Evolutionary conservation across 2,888 invertebrate species (phyloP).

Genomic region (Boloria euphrosyne): DNA sequence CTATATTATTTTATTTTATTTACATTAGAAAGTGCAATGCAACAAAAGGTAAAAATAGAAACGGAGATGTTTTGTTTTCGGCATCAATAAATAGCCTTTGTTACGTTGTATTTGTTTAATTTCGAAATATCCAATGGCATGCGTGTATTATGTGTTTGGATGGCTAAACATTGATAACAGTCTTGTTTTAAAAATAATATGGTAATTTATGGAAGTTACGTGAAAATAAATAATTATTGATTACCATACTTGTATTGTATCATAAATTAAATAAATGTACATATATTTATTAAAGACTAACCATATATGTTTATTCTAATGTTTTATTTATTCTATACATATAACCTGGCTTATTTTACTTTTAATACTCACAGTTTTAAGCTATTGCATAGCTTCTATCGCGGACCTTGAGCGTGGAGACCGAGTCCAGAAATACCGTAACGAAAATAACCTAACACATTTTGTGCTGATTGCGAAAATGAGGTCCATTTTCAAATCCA

Average conservation of each 20-base stretch:
- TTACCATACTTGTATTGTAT: not conserved
- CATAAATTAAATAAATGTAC: not conserved
- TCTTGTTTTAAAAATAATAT: constrained; percentile 7
- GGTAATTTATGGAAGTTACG: not conserved
- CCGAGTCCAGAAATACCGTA: too few relatives aligned
- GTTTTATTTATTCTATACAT: not conserved
- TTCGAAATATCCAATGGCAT: constrained; percentile 23
- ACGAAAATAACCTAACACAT: too few relatives aligned
- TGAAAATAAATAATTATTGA: constrained; percentile 4
- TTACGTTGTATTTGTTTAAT: constrained; percentile 22
- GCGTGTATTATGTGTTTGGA: constrained; percentile 23
- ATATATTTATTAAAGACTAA: not conserved
- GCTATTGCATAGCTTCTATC: too few relatives aligned
- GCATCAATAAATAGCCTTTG: constrained; percentile 15
- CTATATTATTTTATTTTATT: not conserved
- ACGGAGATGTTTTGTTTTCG: constrained; percentile 6
- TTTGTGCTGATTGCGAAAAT: too few relatives aligned
- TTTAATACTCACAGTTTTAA: too few relatives aligned
- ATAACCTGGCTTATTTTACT: too few relatives aligned
- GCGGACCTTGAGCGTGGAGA: too few relatives aligned
- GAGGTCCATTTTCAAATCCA: too few relatives aligned
- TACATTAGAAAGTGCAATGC: not conserved
- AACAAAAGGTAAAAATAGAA: constrained; percentile 8
- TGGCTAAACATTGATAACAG: not conserved
- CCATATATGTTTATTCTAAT: not conserved